Evolutionary conservation across 2,113 vertebrate genomes (phyloP), one percentile per base, ranked within the genome.

Genomic region (Micromys minutus): DNA sequence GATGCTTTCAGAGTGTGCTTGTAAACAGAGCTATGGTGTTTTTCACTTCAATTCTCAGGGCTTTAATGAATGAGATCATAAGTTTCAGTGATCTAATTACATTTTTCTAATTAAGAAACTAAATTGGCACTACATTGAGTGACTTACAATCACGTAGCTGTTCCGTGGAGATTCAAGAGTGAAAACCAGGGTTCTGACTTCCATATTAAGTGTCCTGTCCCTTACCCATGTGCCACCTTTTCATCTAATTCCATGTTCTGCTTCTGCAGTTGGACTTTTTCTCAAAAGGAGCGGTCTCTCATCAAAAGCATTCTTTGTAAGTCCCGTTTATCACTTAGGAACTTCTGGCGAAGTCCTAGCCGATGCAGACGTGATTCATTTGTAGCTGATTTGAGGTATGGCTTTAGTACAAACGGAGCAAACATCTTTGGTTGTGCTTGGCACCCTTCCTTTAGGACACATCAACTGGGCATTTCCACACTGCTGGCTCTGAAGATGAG

Each of bases 31-130:
- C n/a, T 13, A 47, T 21, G 61, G 50, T 57, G 9, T 91, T 88
- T 88, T 75, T 61, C 12, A 80, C 76, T 92, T 92, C 57, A 93
- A 52, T 80, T 87, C 65, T 83, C 34, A 91, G 29, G 91, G 22
- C 34, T 50, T 86, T 19, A 22, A 65, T 90, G 87, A 80, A 47
- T 87, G 47, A 19, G 39, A 77, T 47, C 42, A 91, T 93, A 88
- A 39, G 52, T 36, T 91, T 85, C 72, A 59, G 45, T 12, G 39
- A 75, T 31, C 52, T 31, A 90, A 17, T 91, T 86, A 47, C 0
- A 42, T 67, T 87, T 95, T 61, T 39, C 71, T 61, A 91, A 75
- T 89, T 47, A 77, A 79, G 52, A 76, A 79, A 75, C 15, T 16
- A 10, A 86, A 91, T 67, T 0, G 39, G 36, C 11, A 71, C 1